Evolutionary conservation across 2,888 invertebrate genomes (phyloP), one percentile per base, ranked within the genome.

Genomic region (Nezara viridula): DNA sequence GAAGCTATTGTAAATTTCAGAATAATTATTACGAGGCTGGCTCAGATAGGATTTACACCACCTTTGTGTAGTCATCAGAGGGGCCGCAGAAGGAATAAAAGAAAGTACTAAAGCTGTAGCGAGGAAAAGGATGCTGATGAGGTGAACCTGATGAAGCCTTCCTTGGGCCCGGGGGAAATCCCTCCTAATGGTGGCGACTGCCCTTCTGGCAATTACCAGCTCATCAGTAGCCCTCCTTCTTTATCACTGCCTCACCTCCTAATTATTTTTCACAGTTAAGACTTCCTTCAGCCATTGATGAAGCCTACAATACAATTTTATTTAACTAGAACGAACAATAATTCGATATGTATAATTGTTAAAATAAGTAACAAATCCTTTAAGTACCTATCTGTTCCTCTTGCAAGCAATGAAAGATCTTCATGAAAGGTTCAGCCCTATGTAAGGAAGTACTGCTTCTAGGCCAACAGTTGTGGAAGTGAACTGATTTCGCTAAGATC

Each of bases 141-240:
- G 81, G 81, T 81, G 81, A 47, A 40, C 10, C 81, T 81, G 44
- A 81, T 81, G 81, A 81, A 81, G 81, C 12, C 40, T 40, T 47
- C 40, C 44, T 14, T 4, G 44, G 40, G 19, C 44, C 44, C 81
- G 24, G 12, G 81, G 81, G 66, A 81, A 81, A 81, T 81, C 81
- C 81, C 44, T 5, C n/a, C 81, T 81, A 81, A 81, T 81, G 81
- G 81, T 37, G 44, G 81, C 24, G 44, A 81, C 81, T 81, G 81
- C 81, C 44, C 81, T n/a, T n/a, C 66, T 73, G 21, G n/a, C 81
- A 81, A 81, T 81, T 81, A 81, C 81, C 81, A 47, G 81, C n/a
- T 81, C 81, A 81, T 81, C 81, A 47, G 12, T n/a, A 77, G 40
- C 66, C 21, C 1, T 24, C 44, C 44, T 81, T 81, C 81, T n/a